phyloP scores from a whole-genome alignment of 1,140 invertebrate genomes.

The Stenopsyche tienmushanensis region DNA sequence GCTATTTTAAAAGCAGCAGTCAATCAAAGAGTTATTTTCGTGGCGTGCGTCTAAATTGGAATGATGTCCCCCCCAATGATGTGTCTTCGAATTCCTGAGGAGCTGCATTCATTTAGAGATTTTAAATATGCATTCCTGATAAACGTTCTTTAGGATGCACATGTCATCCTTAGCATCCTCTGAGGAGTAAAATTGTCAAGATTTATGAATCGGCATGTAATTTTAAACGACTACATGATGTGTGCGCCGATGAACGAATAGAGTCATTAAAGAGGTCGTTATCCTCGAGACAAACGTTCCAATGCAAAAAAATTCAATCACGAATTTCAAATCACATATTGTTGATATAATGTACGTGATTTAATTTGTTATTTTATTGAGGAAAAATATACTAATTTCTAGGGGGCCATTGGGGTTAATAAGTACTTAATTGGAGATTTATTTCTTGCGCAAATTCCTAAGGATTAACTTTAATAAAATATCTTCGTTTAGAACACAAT shows the following conservation, averaged over 20 bases:
- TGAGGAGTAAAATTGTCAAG: not conserved
- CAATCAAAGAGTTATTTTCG: too few species aligned
- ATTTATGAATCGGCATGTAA: constrained; percentile 23
- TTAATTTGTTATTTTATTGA: too few species aligned
- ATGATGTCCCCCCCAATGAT: constrained; percentile 6
- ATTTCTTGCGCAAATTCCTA: too few species aligned
- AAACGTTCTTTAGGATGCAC: constrained; percentile 13
- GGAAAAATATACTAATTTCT: too few species aligned
- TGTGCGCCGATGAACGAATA: constrained; percentile 2
- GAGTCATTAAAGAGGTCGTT: not conserved
- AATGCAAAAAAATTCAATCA: too few species aligned
- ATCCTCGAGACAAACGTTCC: too few species aligned
- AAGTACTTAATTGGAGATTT: too few species aligned
- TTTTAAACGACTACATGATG: constrained; percentile 28
- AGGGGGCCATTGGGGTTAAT: too few species aligned
- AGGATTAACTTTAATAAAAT: too few species aligned
- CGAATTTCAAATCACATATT: too few species aligned
- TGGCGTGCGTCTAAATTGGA: constrained; percentile 18
- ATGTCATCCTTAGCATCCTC: not conserved
- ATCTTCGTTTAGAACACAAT: too few species aligned
- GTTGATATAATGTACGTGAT: too few species aligned
- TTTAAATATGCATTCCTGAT: constrained; percentile 28
- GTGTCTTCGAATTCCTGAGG: not conserved
- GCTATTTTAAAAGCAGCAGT: not conserved
- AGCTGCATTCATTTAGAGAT: constrained; percentile 25